These are phyloP conservation scores for Lycorma delicatula DNA, from an alignment of 1,140 invertebrate species.

Conservation along the genomic window DNA sequence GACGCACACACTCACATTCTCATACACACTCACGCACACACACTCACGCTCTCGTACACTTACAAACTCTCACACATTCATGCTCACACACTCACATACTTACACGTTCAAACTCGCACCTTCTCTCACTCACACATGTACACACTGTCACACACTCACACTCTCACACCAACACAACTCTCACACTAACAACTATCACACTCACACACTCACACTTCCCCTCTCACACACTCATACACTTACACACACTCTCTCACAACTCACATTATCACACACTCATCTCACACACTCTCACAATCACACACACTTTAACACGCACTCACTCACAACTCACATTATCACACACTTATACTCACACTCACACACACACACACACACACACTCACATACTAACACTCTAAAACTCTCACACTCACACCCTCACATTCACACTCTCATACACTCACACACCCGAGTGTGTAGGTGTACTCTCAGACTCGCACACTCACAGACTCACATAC, in stretches of 20 bases:
- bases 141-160: background rate
- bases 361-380: slow-evolving; percentile 1
- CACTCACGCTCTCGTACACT: background rate
- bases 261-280: too few relatives aligned
- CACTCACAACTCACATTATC: background rate
- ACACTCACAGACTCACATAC: background rate
- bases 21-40: background rate
- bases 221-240: background rate
- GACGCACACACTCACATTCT: background rate
- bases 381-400: background rate
- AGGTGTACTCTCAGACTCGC: background rate
- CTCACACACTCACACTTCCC: too few relatives aligned
- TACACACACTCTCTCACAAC: background rate
- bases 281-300: background rate
- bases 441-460: background rate
- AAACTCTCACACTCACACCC: background rate
- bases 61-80: background rate
- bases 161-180: too few relatives aligned
- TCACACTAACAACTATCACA: too few relatives aligned
- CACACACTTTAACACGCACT: background rate
- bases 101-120: background rate
- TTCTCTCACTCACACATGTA: background rate
- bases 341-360: background rate
- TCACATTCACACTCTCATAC: background rate
- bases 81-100: background rate